phyloP scores from a whole-genome alignment of 1,140 invertebrate genomes.

The Andrena cerasifolii region DNA sequence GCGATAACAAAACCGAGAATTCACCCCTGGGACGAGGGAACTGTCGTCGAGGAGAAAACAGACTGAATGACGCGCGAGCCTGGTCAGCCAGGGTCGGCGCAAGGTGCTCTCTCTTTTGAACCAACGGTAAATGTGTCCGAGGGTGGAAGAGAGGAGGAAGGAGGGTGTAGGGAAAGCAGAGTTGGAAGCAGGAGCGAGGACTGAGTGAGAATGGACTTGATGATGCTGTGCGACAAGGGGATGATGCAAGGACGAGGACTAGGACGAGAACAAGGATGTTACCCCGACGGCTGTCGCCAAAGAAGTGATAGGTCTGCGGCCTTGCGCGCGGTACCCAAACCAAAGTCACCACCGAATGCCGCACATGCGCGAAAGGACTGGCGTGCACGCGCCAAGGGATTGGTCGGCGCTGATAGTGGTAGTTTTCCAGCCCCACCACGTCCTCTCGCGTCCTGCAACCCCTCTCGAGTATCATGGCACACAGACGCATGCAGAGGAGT shows the following conservation, averaged over 20 bases:
- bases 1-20: not conserved
- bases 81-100: not conserved
- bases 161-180: not conserved
- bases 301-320: constrained; percentile 79
- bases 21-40: not conserved
- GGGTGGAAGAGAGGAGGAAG: not conserved
- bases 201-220: constrained; percentile 38
- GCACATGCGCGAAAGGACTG: constrained; percentile 66
- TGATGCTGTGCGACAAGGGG: constrained; percentile 50
- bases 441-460: constrained; percentile 27
- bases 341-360: constrained; percentile 63
- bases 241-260: constrained; percentile 46
- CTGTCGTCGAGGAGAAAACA: not conserved
- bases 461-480: constrained; percentile 13
- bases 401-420: constrained; percentile 58
- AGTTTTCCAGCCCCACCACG: constrained; percentile 55
- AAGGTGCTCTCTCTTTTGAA: not conserved
- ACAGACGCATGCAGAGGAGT: not conserved
- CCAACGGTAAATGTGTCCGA: not conserved
- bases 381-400: constrained; percentile 54
- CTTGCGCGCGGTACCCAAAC: constrained; percentile 76
- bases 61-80: not conserved
- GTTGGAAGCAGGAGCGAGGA: not conserved
- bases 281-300: constrained; percentile 80
- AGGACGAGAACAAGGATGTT: constrained; percentile 78